Evolutionary conservation across 2,888 invertebrate species (phyloP), one percentile per base, ranked within the genome.

Genomic region (Dolichopus griseipennis): DNA sequence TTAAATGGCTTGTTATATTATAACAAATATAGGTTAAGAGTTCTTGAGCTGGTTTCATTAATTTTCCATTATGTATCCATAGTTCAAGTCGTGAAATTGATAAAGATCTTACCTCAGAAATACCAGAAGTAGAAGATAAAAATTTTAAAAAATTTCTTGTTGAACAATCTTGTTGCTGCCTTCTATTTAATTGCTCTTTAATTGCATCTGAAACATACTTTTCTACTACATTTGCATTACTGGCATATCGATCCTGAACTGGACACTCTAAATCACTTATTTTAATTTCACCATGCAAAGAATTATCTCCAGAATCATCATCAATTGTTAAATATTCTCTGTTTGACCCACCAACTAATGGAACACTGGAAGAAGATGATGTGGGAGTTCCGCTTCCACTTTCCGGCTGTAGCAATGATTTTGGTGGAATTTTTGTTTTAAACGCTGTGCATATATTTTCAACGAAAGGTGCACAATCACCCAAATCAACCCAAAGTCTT

Each of bases 51-150:
- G 91, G 88, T 75, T 93, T 89, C 84, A 93, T 92, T 67, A 96
- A 83, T 85, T 97, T 98, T 70, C 96, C 95, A 78, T 97, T 97
- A 79, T 96, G 95, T 69, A 97, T 84, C 97, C 97, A 97, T 74
- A 91, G 87, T 79, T 97, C 97, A 22, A 97, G 84, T 0, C 92
- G 88, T 4, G 79, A 74, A 20, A 79, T 78, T 5, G 78, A 79
- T 12, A 80, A 71, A 2, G 77, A 76, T 10, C 80, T 78, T 27
- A 88, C 88, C 82, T 96, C 95, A 0, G 88, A 88, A 69, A 95
- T 87, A 0, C 97, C 97, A 72, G 92, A 90, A 0, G 95, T 89
- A 0, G 90, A 88, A 0, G 93, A 89, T 43, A 97, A 83, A 69
- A 97, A 86, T 73, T 91, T 90, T 0, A 97, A 85, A 74, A 96